These are phyloP conservation scores for Phalacrocorax brasilianus DNA, from an alignment of 2,113 vertebrate genomes.

Conservation along the genomic window DNA sequence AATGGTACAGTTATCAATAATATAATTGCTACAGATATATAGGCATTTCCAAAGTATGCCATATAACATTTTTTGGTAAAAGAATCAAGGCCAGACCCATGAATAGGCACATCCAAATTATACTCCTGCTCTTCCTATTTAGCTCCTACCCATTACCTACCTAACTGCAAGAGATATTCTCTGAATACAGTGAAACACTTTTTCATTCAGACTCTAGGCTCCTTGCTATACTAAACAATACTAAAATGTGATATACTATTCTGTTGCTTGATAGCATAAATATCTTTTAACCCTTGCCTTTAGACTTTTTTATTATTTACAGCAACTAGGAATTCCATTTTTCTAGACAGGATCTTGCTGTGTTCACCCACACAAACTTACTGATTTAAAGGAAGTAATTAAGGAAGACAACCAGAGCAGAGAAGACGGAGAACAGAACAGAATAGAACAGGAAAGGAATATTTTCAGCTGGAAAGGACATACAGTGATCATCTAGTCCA, in stretches of 20 bases:
- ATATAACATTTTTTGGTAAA: neutral
- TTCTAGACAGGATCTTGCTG: neutral
- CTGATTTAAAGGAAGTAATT: neutral
- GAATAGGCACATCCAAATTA: neutral
- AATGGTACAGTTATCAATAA: neutral
- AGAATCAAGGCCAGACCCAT: neutral
- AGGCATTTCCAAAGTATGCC: neutral
- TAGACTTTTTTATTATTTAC: neutral
- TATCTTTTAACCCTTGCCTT: neutral
- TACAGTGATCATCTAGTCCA: no score
- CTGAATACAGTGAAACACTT: neutral
- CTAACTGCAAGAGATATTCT: neutral
- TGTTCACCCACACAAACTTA: neutral
- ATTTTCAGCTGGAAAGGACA: neutral
- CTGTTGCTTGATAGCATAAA: neutral
- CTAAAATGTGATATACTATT: neutral
- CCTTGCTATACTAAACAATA: neutral
- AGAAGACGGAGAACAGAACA: accelerated
- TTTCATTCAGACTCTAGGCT: neutral
- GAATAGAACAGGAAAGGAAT: neutral
- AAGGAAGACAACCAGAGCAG: neutral
- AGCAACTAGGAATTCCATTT: neutral
- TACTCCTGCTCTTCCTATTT: neutral
- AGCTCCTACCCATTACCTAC: neutral
- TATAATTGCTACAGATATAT: neutral